Percentiles rank a stretch among this genome's conserved stretches.
Conservation (phyloP, 2,888 invertebrate genomes). For the Charanyca ferruginea region DNA sequence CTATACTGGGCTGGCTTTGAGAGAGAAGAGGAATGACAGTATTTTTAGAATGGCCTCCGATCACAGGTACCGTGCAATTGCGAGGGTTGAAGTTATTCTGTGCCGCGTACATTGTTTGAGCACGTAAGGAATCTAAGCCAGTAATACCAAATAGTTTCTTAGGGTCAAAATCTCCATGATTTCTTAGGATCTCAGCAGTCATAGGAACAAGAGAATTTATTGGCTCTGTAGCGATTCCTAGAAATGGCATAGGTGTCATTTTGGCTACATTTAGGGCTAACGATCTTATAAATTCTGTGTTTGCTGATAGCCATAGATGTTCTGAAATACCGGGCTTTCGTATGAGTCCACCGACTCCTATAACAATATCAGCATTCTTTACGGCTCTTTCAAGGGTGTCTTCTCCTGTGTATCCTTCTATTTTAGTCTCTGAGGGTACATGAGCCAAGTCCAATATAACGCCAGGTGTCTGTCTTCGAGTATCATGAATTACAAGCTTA, state of each 20-base stretch:
- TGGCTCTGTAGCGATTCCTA: conserved; percentile 86
- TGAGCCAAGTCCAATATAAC: conserved; percentile 86
- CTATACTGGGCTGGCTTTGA: conserved; percentile 91
- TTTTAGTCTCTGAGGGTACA: conserved; percentile 79
- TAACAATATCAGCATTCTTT: conserved; percentile 92
- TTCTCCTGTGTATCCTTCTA: conserved; percentile 78
- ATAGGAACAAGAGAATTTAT: conserved; percentile 86
- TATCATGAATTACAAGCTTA: conserved; percentile 91
- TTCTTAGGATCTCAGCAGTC: conserved; percentile 83
- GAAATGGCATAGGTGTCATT: conserved; percentile 78
- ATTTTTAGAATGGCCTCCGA: conserved; percentile 94
- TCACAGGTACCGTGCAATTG: conserved; percentile 93
- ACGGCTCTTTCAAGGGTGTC: conserved; percentile 80
- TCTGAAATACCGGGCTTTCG: conserved; percentile 91
- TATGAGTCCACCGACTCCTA: conserved; percentile 92
- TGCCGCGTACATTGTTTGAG: conserved; percentile 94
- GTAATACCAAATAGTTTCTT: conserved; percentile 94
- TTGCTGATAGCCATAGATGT: conserved; percentile 90
- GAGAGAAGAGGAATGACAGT: conserved; percentile 95
- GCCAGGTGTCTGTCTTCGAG: conserved; percentile 78
- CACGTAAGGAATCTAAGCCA: conserved; percentile 93
- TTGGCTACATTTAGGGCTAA: conserved; percentile 75
- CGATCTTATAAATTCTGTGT: conserved; percentile 81
- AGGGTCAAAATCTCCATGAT: conserved; percentile 90
- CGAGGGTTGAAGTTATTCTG: conserved; percentile 92